Conservation (phyloP, 2,113 vertebrate species). For the Xenopus borealis region DNA sequence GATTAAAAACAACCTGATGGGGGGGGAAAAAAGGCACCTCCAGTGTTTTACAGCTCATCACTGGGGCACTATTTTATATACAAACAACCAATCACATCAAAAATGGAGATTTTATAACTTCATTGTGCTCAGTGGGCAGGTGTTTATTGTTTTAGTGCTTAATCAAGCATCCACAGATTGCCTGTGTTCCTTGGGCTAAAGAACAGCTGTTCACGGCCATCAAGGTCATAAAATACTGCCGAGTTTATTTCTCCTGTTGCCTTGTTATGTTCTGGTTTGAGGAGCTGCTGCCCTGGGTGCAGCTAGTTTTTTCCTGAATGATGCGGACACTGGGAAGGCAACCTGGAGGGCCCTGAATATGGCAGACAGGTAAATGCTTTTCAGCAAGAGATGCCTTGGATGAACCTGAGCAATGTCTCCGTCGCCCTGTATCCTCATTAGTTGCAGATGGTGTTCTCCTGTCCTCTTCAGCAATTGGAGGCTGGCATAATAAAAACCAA, state of each 20-base stretch:
- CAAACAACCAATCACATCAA: slow-evolving; percentile 32
- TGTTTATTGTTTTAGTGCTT: slow-evolving; percentile 25
- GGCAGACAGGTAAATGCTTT: slow-evolving; percentile 35
- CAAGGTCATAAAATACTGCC: slow-evolving; percentile 40
- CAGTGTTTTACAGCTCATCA: slow-evolving; percentile 65
- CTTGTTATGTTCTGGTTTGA: slow-evolving; percentile 49
- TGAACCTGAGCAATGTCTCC: slow-evolving; percentile 62
- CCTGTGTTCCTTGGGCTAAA: slow-evolving; percentile 51
- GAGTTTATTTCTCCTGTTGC: slow-evolving; percentile 60
- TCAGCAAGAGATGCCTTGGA: slow-evolving; percentile 51
- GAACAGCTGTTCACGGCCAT: slow-evolving; percentile 33
- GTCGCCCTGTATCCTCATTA: slow-evolving; percentile 66
- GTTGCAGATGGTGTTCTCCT: slow-evolving; percentile 72
- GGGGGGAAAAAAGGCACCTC: slow-evolving; percentile 64
- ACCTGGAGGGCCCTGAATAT: slow-evolving; percentile 38
- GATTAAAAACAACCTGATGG: slow-evolving; percentile 58
- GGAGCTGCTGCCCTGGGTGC: slow-evolving; percentile 35
- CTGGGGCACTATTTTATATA: neutral
- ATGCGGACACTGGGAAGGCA: slow-evolving; percentile 54
- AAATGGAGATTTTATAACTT: slow-evolving; percentile 21
- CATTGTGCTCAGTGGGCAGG: neutral
- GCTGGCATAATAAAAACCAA: slow-evolving; percentile 60
- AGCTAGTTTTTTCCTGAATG: slow-evolving; percentile 49
- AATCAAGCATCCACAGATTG: slow-evolving; percentile 47
- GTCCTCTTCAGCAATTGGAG: slow-evolving; percentile 79